phyloP scores from a whole-genome alignment of 2,113 vertebrate genomes.

The Mustelus asterias region DNA sequence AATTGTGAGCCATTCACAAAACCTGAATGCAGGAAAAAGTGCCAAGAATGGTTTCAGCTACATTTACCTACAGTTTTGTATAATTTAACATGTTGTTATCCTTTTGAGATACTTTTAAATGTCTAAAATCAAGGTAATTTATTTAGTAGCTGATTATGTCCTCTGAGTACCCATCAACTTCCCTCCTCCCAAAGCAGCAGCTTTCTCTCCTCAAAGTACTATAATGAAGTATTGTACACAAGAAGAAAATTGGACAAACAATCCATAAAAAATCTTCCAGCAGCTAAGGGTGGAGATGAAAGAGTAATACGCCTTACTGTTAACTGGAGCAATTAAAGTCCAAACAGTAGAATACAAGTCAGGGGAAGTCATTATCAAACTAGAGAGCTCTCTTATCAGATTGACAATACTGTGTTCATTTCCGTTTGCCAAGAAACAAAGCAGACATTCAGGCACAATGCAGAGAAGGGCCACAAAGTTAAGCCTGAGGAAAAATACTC shows the following conservation, averaged over 20 bases:
- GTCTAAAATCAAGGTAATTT: not conserved
- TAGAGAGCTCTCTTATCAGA: not conserved
- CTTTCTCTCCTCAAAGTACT: not conserved
- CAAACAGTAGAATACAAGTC: not conserved
- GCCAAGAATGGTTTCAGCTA: not conserved
- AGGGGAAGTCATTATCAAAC: not conserved
- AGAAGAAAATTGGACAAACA: not conserved
- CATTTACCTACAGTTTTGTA: not conserved
- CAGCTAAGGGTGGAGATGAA: not conserved
- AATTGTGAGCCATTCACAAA: not conserved
- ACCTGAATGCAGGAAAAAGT: not conserved
- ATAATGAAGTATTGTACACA: not conserved
- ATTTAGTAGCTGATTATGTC: not conserved
- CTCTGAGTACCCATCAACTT: not conserved
- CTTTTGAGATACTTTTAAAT: not conserved
- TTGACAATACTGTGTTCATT: not conserved
- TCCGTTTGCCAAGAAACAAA: not conserved
- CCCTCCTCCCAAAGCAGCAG: not conserved
- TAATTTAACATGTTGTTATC: not conserved
- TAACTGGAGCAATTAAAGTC: not conserved
- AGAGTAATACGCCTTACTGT: not conserved
- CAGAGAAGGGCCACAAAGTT: not conserved
- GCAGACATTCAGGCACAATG: not conserved
- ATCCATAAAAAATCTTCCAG: not conserved
- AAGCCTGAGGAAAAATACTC: not conserved